Conservation (phyloP, 2,797 vertebrate genomes). For the Neomorphus geoffroyi region DNA sequence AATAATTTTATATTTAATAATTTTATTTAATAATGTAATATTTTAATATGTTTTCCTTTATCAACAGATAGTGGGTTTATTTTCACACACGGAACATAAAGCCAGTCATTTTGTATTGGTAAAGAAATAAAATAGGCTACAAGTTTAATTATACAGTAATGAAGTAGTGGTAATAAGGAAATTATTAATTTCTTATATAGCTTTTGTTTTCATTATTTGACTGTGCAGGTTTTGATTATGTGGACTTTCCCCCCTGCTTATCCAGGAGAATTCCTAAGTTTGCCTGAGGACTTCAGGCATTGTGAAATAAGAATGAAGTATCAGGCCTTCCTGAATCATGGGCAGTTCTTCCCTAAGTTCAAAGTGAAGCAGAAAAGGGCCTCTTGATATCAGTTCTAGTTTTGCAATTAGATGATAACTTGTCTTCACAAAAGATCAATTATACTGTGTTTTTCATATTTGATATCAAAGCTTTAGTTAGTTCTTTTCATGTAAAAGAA, state of each 20-base stretch:
- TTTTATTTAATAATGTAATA: no score
- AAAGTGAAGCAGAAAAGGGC: background rate
- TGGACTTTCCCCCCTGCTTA: background rate
- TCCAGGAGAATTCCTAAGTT: constrained; percentile 27
- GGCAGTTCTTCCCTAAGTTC: background rate
- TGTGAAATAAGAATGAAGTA: background rate
- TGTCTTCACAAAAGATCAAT: background rate
- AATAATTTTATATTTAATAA: no score
- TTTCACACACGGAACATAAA: background rate
- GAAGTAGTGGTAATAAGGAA: constrained; percentile 14
- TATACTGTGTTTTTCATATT: background rate
- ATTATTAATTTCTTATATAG: background rate
- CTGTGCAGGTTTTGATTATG: background rate
- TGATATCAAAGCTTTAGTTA: background rate
- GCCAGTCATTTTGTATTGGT: background rate
- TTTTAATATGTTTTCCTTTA: background rate
- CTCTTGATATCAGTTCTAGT: background rate
- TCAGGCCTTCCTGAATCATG: background rate
- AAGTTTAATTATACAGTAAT: background rate
- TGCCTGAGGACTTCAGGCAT: background rate
- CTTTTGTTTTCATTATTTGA: constrained; percentile 23
- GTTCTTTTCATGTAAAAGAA: background rate
- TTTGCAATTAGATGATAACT: constrained; percentile 10
- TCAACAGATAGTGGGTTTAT: accelerated
- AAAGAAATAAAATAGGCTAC: background rate